phyloP scores from a whole-genome alignment of 2,888 invertebrate species.

The Hybos culiciformis region DNA sequence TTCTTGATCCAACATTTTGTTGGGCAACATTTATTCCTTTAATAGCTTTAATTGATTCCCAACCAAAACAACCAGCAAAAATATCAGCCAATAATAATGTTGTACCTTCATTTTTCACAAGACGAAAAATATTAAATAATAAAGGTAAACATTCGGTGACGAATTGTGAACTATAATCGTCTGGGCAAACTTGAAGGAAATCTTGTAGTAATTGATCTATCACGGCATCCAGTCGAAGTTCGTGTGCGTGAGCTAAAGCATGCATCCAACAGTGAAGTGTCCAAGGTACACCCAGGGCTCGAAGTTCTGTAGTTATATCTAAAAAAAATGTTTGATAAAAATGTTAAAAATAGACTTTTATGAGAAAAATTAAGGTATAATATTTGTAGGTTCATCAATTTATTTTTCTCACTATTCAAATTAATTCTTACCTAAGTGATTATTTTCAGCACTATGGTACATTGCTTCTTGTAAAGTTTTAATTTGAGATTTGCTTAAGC shows the following conservation, averaged over 20 bases:
- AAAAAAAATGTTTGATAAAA: constrained; percentile 13
- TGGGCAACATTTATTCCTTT: constrained; percentile 52
- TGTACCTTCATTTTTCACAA: constrained; percentile 86
- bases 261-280: constrained; percentile 88
- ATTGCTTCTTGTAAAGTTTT: constrained; percentile 82
- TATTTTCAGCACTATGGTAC: constrained; percentile 88
- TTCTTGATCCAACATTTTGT: constrained; percentile 53
- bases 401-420: constrained; percentile 2
- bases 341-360: background rate
- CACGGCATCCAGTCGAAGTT: constrained; percentile 65
- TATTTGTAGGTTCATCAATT: background rate
- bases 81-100: constrained; percentile 76
- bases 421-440: constrained; percentile 53
- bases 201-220: constrained; percentile 82
- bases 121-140: constrained; percentile 77
- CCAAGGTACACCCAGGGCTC: constrained; percentile 79
- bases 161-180: constrained; percentile 78
- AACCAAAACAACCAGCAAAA: constrained; percentile 77
- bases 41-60: constrained; percentile 70
- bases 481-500: constrained; percentile 65
- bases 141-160: constrained; percentile 81
- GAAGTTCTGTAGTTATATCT: constrained; percentile 80
- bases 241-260: constrained; percentile 74
- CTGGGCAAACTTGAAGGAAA: constrained; percentile 79
- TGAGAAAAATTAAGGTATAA: constrained; percentile 2